phyloP scores from a whole-genome alignment of 2,797 vertebrate species.

The Sciurus carolinensis region DNA sequence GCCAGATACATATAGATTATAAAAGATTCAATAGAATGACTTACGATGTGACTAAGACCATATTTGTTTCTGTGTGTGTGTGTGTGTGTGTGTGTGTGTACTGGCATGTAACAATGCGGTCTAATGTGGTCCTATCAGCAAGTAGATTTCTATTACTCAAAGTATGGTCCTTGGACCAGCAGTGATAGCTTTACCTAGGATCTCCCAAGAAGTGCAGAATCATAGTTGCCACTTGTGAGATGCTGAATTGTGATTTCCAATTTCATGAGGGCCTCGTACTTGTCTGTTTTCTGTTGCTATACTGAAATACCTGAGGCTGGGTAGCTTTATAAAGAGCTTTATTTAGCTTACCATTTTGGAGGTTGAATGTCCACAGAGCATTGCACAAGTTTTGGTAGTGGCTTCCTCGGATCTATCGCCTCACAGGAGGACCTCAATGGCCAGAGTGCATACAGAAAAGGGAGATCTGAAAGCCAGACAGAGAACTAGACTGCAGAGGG shows the following conservation, averaged over 20 bases:
- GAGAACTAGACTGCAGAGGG: background rate
- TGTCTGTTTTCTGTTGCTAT: background rate
- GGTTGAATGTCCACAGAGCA: background rate
- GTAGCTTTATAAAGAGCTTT: background rate
- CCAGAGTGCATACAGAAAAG: background rate
- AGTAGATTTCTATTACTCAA: background rate
- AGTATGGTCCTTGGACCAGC: background rate
- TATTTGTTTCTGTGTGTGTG: background rate
- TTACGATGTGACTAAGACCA: background rate
- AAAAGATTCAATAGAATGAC: conserved; percentile 54
- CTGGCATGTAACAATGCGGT: background rate
- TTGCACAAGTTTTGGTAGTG: background rate
- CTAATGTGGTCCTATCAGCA: background rate
- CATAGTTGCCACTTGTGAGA: background rate
- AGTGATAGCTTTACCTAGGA: background rate
- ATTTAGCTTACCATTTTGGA: background rate
- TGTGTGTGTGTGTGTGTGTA: background rate
- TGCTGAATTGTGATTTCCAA: background rate
- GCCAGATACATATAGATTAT: conserved; percentile 68
- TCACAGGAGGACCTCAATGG: background rate
- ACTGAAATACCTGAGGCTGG: background rate
- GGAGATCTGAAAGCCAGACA: background rate
- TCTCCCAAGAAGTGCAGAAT: background rate
- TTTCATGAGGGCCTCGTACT: background rate
- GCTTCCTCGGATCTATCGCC: background rate